Conservation (phyloP, 2,888 invertebrate genomes). For the Mesodorylaimus sp. region DNA sequence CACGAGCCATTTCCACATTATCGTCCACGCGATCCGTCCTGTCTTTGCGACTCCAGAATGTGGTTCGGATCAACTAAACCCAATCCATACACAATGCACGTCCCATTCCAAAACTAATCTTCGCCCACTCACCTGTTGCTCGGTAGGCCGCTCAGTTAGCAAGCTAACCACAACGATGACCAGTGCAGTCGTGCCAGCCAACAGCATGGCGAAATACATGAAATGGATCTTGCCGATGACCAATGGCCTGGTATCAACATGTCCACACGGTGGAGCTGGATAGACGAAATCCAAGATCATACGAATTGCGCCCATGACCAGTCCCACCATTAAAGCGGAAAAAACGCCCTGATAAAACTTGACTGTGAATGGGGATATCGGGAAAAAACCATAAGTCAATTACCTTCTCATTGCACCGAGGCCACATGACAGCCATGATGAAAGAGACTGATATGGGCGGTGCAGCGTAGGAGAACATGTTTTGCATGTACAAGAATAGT, state of each 20-base stretch:
- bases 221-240: conserved; percentile 27
- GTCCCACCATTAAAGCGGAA: conserved; percentile 40
- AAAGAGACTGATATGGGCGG: conserved; percentile 40
- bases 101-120: no score
- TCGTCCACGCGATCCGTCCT: no score
- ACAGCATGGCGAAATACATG: conserved; percentile 39
- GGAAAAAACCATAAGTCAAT: conserved; percentile 9
- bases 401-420: conserved; percentile 38
- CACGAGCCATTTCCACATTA: no score
- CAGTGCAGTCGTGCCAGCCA: no score
- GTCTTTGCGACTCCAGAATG: no score
- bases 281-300: conserved; percentile 39
- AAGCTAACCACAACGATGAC: no score
- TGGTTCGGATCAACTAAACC: no score
- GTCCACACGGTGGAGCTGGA: conserved; percentile 21
- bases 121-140: no score
- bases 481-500: conserved; percentile 11
- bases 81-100: no score
- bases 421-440: conserved; percentile 37
- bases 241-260: not conserved
- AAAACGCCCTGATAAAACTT: conserved; percentile 37
- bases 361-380: not conserved
- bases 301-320: conserved; percentile 30
- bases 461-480: conserved; percentile 37
- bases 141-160: no score